Conservation (phyloP, 30 jellyfish, hydroid and myxozoan genomes). For the Rhopilema esculentum region DNA sequence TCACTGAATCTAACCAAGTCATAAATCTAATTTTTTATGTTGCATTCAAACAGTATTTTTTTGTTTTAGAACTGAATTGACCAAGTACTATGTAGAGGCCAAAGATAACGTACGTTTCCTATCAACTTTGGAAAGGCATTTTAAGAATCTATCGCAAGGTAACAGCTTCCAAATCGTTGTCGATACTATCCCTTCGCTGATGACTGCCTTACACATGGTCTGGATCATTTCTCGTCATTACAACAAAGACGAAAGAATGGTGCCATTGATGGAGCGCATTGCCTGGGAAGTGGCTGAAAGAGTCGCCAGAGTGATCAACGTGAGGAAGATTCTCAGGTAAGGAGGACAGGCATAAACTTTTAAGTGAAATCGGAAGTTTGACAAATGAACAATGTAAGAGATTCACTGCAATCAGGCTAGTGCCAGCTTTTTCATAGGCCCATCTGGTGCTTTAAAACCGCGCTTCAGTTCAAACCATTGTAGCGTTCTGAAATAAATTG, state of each 20-base stretch:
- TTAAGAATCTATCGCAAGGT: conserved; percentile 90
- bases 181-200: conserved; percentile 94
- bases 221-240: conserved; percentile 98
- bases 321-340: conserved; percentile 77
- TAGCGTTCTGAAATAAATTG: too few relatives aligned
- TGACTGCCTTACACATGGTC: conserved; percentile 98
- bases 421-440: too few relatives aligned
- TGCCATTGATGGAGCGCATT: conserved; percentile 95
- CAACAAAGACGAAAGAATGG: conserved; percentile 98
- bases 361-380: too few relatives aligned
- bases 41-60: neutral
- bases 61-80: conserved; percentile 80
- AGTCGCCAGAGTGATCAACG: conserved; percentile 86
- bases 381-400: too few relatives aligned
- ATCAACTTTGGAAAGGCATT: conserved; percentile 95
- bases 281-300: conserved; percentile 99
- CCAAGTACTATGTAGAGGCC: conserved; percentile 93
- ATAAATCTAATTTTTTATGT: neutral
- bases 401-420: too few relatives aligned
- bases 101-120: conserved; percentile 95
- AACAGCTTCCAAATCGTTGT: conserved; percentile 93
- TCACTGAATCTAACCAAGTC: neutral
- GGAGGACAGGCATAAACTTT: neutral
- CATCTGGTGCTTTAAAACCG: too few relatives aligned
- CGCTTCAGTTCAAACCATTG: too few relatives aligned